These are phyloP conservation scores for Fratercula arctica DNA, from an alignment of 2,797 vertebrate genomes.

Conservation along the genomic window DNA sequence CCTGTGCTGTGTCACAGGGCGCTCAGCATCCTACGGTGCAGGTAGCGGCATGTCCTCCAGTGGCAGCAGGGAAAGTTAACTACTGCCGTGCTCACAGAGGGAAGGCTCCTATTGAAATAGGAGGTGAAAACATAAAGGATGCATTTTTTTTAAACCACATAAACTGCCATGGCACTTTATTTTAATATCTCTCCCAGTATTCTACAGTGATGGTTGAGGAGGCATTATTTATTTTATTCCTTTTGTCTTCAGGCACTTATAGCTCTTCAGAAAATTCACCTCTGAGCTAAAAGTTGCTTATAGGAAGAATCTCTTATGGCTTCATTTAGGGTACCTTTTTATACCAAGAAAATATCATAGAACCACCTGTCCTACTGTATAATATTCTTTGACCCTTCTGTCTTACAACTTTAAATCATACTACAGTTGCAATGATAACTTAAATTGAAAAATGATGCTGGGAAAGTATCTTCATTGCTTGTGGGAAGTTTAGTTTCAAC, in stretches of 20 bases:
- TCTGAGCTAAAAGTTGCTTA: not conserved
- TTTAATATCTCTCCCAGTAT: not conserved
- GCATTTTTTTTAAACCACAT: not conserved
- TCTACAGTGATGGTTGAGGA: not conserved
- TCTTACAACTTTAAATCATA: not conserved
- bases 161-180: conserved; percentile 14
- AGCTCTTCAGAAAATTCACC: not conserved
- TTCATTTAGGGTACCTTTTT: not conserved
- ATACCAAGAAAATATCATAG: not conserved
- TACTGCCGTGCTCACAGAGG: not conserved
- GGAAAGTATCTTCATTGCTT: not conserved
- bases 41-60: not conserved
- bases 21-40: not conserved
- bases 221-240: conserved; percentile 15
- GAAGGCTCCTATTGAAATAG: not conserved
- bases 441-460: not conserved
- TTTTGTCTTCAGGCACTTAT: not conserved
- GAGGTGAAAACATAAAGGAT: not conserved
- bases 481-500: not conserved
- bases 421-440: not conserved
- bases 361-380: not conserved
- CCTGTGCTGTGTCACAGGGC: not conserved
- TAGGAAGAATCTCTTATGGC: not conserved
- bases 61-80: not conserved
- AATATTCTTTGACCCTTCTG: not conserved